Percentiles rank a stretch among this genome's conserved stretches.
Evolutionary conservation across 30 jellyfish, hydroid and myxozoan species (phyloP).

Genomic region (Hydractinia symbiolongicarpus): DNA sequence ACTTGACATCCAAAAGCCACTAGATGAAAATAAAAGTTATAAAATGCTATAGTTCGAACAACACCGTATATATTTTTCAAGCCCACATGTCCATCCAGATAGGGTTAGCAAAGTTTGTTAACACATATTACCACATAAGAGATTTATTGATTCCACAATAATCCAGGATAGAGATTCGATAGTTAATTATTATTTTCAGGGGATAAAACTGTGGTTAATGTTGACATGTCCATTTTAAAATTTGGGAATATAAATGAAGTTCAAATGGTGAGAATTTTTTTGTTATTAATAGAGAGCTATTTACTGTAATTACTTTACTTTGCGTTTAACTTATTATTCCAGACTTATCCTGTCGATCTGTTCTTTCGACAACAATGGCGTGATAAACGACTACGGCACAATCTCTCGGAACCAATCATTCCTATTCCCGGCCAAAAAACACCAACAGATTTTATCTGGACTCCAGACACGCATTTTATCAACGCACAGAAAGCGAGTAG

Average conservation of each 20-base stretch:
- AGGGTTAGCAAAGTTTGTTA: too few relatives aligned
- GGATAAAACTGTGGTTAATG: slow-evolving; percentile 40
- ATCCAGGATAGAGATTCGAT: too few relatives aligned
- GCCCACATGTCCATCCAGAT: too few relatives aligned
- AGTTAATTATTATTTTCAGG: slow-evolving; percentile 30
- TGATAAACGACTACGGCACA: slow-evolving; percentile 63
- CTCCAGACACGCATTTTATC: slow-evolving; percentile 88
- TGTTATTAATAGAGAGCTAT: background rate
- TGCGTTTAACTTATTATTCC: background rate
- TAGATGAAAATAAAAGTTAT: too few relatives aligned
- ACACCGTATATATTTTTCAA: too few relatives aligned
- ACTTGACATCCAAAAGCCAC: too few relatives aligned
- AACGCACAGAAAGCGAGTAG: slow-evolving; percentile 66
- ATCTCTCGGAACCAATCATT: slow-evolving; percentile 27
- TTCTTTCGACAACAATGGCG: slow-evolving; percentile 91
- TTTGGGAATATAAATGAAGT: slow-evolving; percentile 83
- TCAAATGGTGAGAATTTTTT: slow-evolving; percentile 58
- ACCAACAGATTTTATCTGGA: slow-evolving; percentile 84
- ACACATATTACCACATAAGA: too few relatives aligned
- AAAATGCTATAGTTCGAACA: too few relatives aligned
- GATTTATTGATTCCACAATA: too few relatives aligned
- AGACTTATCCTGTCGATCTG: slow-evolving; percentile 68
- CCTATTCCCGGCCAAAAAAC: slow-evolving; percentile 59
- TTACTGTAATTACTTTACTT: background rate
- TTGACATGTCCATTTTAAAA: slow-evolving; percentile 63